phyloP scores from a whole-genome alignment of 2,888 invertebrate genomes.

The Hirtodrosophila trivittata region DNA sequence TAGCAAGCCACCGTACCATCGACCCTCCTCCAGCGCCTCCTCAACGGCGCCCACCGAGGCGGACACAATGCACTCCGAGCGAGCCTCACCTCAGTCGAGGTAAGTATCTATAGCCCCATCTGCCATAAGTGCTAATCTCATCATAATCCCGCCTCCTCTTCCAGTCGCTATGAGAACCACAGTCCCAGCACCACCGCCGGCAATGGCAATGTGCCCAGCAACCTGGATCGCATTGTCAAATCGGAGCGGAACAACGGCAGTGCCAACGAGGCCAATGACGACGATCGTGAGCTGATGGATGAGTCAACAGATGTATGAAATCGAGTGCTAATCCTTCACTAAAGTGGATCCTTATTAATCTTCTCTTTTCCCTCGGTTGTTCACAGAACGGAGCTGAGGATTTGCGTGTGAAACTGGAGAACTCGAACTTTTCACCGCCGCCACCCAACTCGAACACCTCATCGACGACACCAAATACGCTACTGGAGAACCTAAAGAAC shows the following conservation, averaged over 20 bases:
- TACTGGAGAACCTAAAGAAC: conserved; percentile 82
- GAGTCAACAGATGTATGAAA: conserved; percentile 82
- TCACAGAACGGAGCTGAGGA: conserved; percentile 86
- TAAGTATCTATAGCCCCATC: conserved; percentile 40
- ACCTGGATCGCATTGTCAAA: conserved; percentile 81
- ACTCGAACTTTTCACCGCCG: conserved; percentile 85
- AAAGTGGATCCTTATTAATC: neutral
- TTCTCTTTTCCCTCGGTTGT: neutral
- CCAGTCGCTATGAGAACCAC: conserved; percentile 84
- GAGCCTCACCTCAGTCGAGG: conserved; percentile 84
- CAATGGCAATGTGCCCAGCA: conserved; percentile 69
- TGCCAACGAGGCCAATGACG: conserved; percentile 83
- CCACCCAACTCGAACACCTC: conserved; percentile 86
- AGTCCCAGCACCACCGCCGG: conserved; percentile 84
- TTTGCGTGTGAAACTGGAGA: conserved; percentile 88
- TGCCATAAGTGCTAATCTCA: neutral
- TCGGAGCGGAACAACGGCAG: conserved; percentile 84
- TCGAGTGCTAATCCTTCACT: neutral
- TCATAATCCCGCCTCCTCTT: conserved; percentile 15
- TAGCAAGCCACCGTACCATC: conserved; percentile 82
- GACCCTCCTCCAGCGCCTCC: conserved; percentile 84
- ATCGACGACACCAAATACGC: conserved; percentile 85
- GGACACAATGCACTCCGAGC: conserved; percentile 84
- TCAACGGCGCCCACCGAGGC: conserved; percentile 84
- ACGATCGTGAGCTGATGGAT: conserved; percentile 82